Evolutionary conservation across 2,113 vertebrate species (phyloP).

Genomic region (Aegithalos caudatus): DNA sequence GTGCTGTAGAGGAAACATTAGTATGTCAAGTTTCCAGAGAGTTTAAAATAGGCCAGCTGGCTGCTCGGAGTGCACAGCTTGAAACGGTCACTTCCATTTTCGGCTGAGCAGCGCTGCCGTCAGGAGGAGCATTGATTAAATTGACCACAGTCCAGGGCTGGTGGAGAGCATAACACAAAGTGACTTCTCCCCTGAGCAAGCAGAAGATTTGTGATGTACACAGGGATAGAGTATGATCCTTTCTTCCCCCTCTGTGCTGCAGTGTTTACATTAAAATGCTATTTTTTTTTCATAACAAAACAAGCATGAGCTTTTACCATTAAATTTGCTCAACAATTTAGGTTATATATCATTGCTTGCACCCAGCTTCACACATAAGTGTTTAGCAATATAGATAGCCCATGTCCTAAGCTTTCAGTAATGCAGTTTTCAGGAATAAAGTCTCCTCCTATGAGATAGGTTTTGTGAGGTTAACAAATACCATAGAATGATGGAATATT

Average conservation of each 20-base stretch:
- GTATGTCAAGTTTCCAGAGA: conserved; percentile 38
- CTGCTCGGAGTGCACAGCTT: conserved; percentile 29
- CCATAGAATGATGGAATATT: neutral
- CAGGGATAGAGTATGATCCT: neutral
- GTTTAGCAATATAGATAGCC: neutral
- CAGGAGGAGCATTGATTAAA: conserved; percentile 51
- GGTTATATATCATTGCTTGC: neutral
- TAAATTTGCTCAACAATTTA: neutral
- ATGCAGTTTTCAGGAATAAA: neutral
- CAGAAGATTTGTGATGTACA: neutral
- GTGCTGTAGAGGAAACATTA: conserved; percentile 1
- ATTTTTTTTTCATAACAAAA: conserved; percentile 3
- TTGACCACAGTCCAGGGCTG: conserved; percentile 16
- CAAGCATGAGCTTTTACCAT: neutral
- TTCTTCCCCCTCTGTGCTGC: neutral
- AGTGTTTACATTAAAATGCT: neutral
- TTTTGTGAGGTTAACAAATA: neutral
- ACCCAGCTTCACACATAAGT: neutral
- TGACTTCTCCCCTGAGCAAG: neutral
- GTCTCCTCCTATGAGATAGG: neutral
- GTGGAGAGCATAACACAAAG: conserved; percentile 1
- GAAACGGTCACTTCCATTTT: conserved; percentile 47
- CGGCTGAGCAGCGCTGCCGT: neutral
- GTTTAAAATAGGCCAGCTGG: conserved; percentile 41
- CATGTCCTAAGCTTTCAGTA: neutral